Percentiles rank a stretch among this genome's conserved stretches.
Evolutionary conservation across 2,888 invertebrate genomes (phyloP).

Genomic region (Ceraclea dissimilis): DNA sequence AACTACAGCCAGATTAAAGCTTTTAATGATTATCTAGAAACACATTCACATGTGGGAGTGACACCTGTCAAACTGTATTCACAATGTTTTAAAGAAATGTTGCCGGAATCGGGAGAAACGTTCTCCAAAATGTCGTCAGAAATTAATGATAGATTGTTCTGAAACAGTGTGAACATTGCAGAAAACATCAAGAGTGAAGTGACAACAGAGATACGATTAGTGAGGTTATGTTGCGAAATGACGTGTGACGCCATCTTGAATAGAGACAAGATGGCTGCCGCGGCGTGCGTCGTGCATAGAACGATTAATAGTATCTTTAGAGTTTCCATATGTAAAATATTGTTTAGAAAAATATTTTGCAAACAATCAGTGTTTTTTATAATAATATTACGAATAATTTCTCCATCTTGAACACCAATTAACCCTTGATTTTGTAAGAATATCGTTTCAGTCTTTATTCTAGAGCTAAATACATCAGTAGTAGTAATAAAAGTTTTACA

Average conservation of each 20-base stretch:
- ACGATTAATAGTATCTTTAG: neutral
- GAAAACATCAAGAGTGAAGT: too few species aligned
- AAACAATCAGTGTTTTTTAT: neutral
- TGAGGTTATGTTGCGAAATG: too few species aligned
- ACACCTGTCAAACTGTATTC: constrained; percentile 2
- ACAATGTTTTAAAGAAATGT: too few species aligned
- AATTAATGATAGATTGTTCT: too few species aligned
- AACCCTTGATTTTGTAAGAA: constrained; percentile 22
- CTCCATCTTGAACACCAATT: constrained; percentile 15
- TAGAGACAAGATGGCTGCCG: neutral
- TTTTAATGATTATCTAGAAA: constrained; percentile 26
- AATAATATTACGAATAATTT: constrained; percentile 4
- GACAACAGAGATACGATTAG: too few species aligned
- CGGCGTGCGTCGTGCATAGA: neutral
- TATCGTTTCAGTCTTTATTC: constrained; percentile 25
- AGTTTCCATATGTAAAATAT: constrained; percentile 8
- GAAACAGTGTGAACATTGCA: too few species aligned
- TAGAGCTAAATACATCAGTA: constrained; percentile 23
- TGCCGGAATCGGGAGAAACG: too few species aligned
- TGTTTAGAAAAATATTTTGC: constrained; percentile 22
- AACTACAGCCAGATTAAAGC: constrained; percentile 27
- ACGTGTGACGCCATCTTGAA: neutral
- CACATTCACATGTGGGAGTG: neutral
- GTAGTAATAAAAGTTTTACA: neutral
- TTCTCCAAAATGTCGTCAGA: too few species aligned